Evolutionary conservation across 35 echinoderm and acorn worm genomes (phyloP), one percentile per base, ranked within the genome.

Genomic region (Patiria miniata): DNA sequence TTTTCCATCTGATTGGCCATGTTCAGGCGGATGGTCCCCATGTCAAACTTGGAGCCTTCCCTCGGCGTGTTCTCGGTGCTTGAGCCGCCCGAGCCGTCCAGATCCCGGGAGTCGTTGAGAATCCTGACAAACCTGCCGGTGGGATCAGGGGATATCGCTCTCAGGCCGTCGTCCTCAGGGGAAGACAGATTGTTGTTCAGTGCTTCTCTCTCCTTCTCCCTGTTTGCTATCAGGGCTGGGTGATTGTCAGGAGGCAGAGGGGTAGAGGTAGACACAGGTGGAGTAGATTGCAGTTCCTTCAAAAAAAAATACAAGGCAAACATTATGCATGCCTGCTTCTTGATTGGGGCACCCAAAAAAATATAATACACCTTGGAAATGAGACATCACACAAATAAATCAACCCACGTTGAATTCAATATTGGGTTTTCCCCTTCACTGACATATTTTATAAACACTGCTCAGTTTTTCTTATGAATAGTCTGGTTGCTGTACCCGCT

Each of bases 181-280:
- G 50, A 18, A 19, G 73, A 81, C 5, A 90, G 39, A 32, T 77
- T 77, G 78, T 22, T 89, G 38, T 82, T 29, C 19, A 16, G 54
- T 32, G 40, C 85, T 8, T 82, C 30, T 87, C 79, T 69, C 40
- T 60, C 26, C 52, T 85, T 87, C 8, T 82, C 52, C 61, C 90
- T 81, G 82, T 92, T 92, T 42, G 39, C 58, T 0, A 87, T 33
- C 58, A 87, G 85, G 29, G 50, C 53, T 7, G 90, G 85, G 55
- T 92, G 81, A 39, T 92, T 79, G 18, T 87, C 84, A n/a, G 90
- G 90, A 52, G 90, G 90, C 29, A 92, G 85, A 8, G 90, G 90
- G 50, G 90, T 92, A 36, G 90, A 92, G n/a, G 84, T 87, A 28
- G 77, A 88, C 12, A 92, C 79, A 44, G 90, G 90, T 30, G 90